These are phyloP conservation scores for Holacanthus passer DNA, from an alignment of 2,113 vertebrate species.

Conservation along the genomic window DNA sequence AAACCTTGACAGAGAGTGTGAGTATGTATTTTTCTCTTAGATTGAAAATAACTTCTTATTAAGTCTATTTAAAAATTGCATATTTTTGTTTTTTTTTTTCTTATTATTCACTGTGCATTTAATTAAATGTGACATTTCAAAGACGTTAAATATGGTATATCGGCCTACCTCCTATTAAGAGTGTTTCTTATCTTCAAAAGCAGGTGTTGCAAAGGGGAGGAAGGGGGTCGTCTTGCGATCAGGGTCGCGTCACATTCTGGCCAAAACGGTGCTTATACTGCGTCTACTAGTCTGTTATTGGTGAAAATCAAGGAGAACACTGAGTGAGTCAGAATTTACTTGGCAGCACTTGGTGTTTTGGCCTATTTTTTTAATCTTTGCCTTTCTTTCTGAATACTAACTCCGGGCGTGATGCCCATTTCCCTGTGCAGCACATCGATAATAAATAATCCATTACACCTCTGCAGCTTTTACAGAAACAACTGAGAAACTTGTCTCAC, in stretches of 20 bases:
- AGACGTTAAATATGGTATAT: neutral
- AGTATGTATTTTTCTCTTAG: neutral
- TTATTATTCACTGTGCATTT: neutral
- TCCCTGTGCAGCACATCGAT: slow-evolving; percentile 23
- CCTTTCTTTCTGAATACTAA: slow-evolving; percentile 20
- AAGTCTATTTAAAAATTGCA: neutral
- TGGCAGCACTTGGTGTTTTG: slow-evolving; percentile 25
- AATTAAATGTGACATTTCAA: neutral
- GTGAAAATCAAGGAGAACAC: slow-evolving; percentile 16
- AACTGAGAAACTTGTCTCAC: slow-evolving; percentile 44
- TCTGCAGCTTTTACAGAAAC: slow-evolving; percentile 52
- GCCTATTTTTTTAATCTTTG: slow-evolving; percentile 5
- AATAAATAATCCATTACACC: slow-evolving; percentile 62
- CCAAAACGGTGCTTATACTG: neutral
- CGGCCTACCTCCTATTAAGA: neutral
- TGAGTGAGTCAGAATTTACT: slow-evolving; percentile 24
- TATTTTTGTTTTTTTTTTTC: neutral
- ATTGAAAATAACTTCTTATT: neutral
- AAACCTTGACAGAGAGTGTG: neutral
- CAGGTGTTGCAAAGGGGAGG: neutral
- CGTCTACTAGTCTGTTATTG: neutral
- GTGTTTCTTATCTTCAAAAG: slow-evolving; percentile 4
- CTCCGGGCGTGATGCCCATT: slow-evolving; percentile 25
- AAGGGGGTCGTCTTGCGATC: neutral
- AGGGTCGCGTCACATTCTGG: neutral